phyloP scores from a whole-genome alignment of 2,113 vertebrate genomes.

The Microcebus tavaratra region DNA sequence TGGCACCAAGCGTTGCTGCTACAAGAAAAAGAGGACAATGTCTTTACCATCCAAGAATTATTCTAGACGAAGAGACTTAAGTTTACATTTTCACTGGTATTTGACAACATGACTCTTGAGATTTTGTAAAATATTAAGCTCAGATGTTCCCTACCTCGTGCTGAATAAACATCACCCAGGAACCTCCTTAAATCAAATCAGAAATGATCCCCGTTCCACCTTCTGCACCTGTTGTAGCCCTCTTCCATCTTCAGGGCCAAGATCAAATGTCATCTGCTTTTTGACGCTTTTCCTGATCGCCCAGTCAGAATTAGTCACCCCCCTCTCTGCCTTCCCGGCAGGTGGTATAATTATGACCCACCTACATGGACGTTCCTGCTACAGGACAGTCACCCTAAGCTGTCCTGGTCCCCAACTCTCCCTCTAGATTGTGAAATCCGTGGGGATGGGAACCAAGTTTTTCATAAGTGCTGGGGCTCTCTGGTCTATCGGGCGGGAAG shows the following conservation, averaged over 20 bases:
- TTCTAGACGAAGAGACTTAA: background rate
- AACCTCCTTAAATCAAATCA: background rate
- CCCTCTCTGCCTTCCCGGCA: background rate
- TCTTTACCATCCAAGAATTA: background rate
- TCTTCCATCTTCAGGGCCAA: background rate
- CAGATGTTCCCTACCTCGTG: background rate
- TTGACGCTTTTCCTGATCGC: background rate
- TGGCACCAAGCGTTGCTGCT: background rate
- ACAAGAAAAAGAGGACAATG: background rate
- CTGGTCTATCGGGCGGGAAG: no score
- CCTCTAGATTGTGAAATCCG: no score
- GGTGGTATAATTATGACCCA: no score
- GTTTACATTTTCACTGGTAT: background rate
- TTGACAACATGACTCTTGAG: background rate
- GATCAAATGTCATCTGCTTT: background rate
- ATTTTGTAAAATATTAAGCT: background rate
- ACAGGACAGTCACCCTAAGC: no score
- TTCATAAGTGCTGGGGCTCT: no score
- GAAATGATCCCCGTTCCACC: background rate
- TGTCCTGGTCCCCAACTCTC: no score
- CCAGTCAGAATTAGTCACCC: background rate
- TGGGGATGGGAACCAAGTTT: background rate
- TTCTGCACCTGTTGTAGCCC: background rate
- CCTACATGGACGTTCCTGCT: accelerated
- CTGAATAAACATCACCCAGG: background rate